These are phyloP conservation scores for Drosophila prolongata DNA, from an alignment of 2,888 invertebrate genomes.

Conservation along the genomic window DNA sequence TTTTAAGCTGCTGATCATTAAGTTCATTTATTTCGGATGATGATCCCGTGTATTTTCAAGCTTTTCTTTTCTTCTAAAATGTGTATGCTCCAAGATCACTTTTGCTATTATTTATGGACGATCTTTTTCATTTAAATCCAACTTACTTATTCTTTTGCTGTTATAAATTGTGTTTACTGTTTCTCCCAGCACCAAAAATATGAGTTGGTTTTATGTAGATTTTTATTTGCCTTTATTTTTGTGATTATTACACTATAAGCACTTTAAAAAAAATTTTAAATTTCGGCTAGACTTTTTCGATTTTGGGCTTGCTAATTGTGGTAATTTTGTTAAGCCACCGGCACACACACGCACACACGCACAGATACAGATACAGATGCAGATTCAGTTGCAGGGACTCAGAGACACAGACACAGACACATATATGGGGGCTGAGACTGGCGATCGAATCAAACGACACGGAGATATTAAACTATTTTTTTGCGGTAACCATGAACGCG, in stretches of 20 bases:
- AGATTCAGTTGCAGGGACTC: slow-evolving; percentile 5
- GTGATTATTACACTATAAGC: slow-evolving; percentile 4
- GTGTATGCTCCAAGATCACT: neutral
- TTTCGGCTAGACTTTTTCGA: neutral
- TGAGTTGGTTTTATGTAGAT: neutral
- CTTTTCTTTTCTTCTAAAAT: no score
- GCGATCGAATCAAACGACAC: slow-evolving; percentile 84
- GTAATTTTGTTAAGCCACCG: slow-evolving; percentile 16
- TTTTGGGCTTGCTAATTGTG: slow-evolving; percentile 20
- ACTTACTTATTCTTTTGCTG: slow-evolving; percentile 11
- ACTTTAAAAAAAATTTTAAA: slow-evolving; percentile 39
- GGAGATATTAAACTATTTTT: slow-evolving; percentile 84
- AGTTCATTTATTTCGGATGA: no score
- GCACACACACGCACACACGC: slow-evolving; percentile 4
- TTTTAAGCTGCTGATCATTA: no score
- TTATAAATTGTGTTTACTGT: neutral
- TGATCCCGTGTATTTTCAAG: no score
- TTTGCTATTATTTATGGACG: neutral
- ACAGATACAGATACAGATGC: slow-evolving; percentile 7
- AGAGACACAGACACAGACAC: slow-evolving; percentile 10
- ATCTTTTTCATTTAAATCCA: neutral
- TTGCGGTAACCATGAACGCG: slow-evolving; percentile 85
- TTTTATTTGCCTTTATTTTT: neutral
- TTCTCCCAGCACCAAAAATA: neutral
- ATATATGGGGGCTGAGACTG: slow-evolving; percentile 38